Base-by-base conservation (phyloP, 2,888 invertebrate species). In the Oeneis ivallda region DNA sequence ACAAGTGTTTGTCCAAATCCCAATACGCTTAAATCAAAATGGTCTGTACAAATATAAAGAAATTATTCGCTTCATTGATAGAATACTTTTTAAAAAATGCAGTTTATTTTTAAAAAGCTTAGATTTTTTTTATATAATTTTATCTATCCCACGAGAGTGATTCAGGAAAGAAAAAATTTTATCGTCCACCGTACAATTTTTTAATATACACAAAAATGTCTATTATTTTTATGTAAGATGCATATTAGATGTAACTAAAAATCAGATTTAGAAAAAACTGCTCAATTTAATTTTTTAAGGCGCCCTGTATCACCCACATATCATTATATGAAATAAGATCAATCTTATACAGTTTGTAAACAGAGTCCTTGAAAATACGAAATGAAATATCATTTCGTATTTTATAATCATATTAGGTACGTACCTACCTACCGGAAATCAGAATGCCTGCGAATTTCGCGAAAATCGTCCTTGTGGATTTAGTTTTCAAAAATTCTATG, bases 1-100 rank as follows among this genome's bases (percentile, higher is more conserved):
- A 32, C 59, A 45, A 34, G 13, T 71, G 68, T 71, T 26, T 5
- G 71, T 72, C 73, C 71, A 76, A 75, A 75, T 79, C 76, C 72
- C 70, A 70, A 73, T 72, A 71, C 69, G 73, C 75, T 70, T 71
- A 72, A 54, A 17, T 17, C 7, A 56, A 41, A 67, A 43, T 39
- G 67, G 65, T 69, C 67, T 74, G 73, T 75, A 70, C 68, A 70
- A 71, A 73, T 70, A 73, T 70, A 68, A 71, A 69, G 73, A 68
- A 72, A 73, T 71, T 72, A 70, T 67, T 70, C 59, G 62, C 57
- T 50, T 65, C 65, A 52, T 69, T 62, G 15, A 13, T 39, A 26
- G 39, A 41, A 39, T 39, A 39, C 13, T 32, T 57, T 60, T 61
- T 61, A 26, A 59, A 57, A 59, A 63, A 66, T 54, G 49, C 41